Base-by-base conservation (phyloP, 1,140 invertebrate species). In the Panagrolaimus sp. region DNA sequence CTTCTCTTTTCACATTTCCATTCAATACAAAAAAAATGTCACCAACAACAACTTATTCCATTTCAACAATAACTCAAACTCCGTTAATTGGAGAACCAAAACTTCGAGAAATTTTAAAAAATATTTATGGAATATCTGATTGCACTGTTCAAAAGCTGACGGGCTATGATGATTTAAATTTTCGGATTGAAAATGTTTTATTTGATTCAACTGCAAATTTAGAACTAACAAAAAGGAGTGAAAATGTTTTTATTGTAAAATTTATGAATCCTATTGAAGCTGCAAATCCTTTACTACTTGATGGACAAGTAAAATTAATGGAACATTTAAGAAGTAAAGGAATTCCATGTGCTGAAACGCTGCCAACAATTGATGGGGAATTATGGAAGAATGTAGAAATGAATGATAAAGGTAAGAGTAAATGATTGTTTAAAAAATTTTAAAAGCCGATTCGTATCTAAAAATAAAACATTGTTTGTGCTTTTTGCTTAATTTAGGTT, bases 141-240 rank as follows among this genome's bases (percentile, higher is more conserved):
- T 57, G 51, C 8, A 16, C 11, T 25, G 51, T 57, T 57, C 27
- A 25, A 20, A 20, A 57, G 20, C 8, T 57, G 27, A 57, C 51
- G 14, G 51, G 51, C 3, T 57, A 57, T 57, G 51, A 57, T 27
- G 51, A 57, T 57, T 27, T 57, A 20, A 57, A 57, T 13, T 57
- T 57, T 20, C 51, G 51, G 51, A 57, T 57, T 57, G 51, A 57
- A 27, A 27, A 57, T 57, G 51, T 57, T 57, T 20, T 16, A 20
- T 57, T 57, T 16, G n/a, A 57, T 20, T 20, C 20, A 23, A 57
- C 8, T 4, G 51, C 51, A 3, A n/a, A 57, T 27, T 0, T 16
- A 4, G 13, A 57, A 20, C 1, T 16, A 3, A 38, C 31, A 7
- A 38, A 38, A 38, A 57, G 5, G 5, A 8, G 20, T 27, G 51